Evolutionary conservation across 2,113 vertebrate species (phyloP), one percentile per base, ranked within the genome.

Genomic region (Psammodynastes pulverulentus): DNA sequence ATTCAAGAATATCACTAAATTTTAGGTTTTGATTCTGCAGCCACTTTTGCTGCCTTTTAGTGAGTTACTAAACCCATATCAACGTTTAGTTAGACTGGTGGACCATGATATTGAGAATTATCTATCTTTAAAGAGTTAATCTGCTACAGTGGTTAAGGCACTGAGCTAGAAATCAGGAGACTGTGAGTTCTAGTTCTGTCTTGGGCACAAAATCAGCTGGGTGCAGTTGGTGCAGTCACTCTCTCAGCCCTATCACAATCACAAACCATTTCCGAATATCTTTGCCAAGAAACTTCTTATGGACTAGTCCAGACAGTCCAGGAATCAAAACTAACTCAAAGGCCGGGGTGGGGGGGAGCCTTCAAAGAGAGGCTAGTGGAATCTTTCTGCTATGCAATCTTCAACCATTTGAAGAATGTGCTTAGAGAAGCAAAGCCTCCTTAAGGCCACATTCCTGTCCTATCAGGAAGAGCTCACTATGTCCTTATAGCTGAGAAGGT

Each of bases 281-380:
- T 34, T 79, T 79, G 72, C 17, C 72, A 79, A 21, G 72, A 79
- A 79, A 39, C 34, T 39, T 39, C 34, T 39, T 39, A 79, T 8
- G 17, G 72, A 79, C 34, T 17, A 39, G 17, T 34, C 34, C 72
- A 79, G 17, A 34, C 15, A 79, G 34, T 79, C 67, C 17, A 39
- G 34, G 17, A 39, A 39, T 67, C 34, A 79, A 79, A 7, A 34
- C 62, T 34, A 13, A 72, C 5, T 72, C 67, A 72, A 72, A 72
- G n/a, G n/a, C 15, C n/a, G n/a, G 7, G 13, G 5, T 0, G 13
- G 4, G 5, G 5, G 0, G 8, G 8, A 39, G 13, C 13, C 62
- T 72, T 39, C n/a, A 39, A n/a, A 34, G n/a, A 72, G n/a, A 72
- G 67, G 62, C 29, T n/a, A 67, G n/a, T n/a, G 62, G 67, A 72